These are phyloP conservation scores for Acromyrmex echinatior DNA, from an alignment of 1,140 invertebrate species.

Conservation along the genomic window DNA sequence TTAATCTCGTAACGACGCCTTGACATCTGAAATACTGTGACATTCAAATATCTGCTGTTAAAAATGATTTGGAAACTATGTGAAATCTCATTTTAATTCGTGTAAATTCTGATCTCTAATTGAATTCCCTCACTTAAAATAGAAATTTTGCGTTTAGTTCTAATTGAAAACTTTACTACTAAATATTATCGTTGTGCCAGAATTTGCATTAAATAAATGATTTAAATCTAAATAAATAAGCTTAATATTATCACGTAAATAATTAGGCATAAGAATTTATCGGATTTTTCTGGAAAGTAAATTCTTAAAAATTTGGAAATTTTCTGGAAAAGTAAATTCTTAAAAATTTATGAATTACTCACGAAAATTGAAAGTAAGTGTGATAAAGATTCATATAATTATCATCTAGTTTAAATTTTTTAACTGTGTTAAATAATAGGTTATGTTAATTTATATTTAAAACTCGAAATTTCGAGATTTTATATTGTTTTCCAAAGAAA, in stretches of 20 bases:
- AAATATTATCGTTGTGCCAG: neutral
- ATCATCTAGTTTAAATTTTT: constrained; percentile 7
- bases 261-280: neutral
- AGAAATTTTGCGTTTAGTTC: neutral
- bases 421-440: constrained; percentile 13
- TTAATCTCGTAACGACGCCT: neutral
- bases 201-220: constrained; percentile 22
- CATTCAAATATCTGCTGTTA: constrained; percentile 31
- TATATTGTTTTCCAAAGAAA: neutral
- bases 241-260: neutral
- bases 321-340: neutral
- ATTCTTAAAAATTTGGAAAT: neutral
- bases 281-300: neutral
- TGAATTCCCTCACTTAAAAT: neutral
- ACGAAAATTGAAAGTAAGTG: neutral
- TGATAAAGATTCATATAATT: constrained; percentile 10
- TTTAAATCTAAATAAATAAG: neutral
- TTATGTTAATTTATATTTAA: constrained; percentile 28
- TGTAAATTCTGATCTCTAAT: neutral
- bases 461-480: neutral
- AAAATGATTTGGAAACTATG: neutral
- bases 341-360: constrained; percentile 16
- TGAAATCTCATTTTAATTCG: neutral
- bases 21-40: constrained; percentile 34
- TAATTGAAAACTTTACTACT: neutral